Evolutionary conservation across 1,140 invertebrate species (phyloP).

Genomic region (Drosophila subpulchrella): DNA sequence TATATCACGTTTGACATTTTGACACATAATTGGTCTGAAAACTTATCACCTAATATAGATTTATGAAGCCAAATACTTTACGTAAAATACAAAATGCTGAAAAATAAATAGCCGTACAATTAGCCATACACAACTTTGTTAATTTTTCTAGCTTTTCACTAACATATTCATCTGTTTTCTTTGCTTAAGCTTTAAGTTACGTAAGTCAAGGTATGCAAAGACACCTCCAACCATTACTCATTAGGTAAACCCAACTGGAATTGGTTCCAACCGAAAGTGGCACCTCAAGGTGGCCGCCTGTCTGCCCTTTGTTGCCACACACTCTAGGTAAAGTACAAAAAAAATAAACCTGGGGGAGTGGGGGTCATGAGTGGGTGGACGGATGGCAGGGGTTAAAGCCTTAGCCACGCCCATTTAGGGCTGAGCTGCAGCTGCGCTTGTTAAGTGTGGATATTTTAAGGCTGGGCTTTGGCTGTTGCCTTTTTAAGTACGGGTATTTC

Average conservation of each 20-base stretch:
- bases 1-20: conserved; percentile 6
- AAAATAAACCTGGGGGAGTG: no score
- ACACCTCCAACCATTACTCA: conserved; percentile 24
- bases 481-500: conserved; percentile 66
- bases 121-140: not conserved
- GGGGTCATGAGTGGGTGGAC: conserved; percentile 6
- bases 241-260: conserved; percentile 27
- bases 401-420: conserved; percentile 57
- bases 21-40: not conserved
- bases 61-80: not conserved
- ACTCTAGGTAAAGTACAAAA: not conserved
- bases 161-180: not conserved
- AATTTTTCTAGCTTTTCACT: not conserved
- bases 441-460: conserved; percentile 64
- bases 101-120: not conserved
- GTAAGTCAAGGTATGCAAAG: not conserved
- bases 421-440: conserved; percentile 49
- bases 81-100: not conserved
- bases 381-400: conserved; percentile 43
- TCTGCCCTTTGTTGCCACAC: conserved; percentile 61
- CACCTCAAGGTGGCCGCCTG: conserved; percentile 43
- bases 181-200: not conserved
- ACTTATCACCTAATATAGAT: not conserved
- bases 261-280: conserved; percentile 27
- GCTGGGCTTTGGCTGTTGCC: conserved; percentile 60